Base-by-base conservation (phyloP, 92 coral and sea anemone species). In the Scolanthus callimorphus region DNA sequence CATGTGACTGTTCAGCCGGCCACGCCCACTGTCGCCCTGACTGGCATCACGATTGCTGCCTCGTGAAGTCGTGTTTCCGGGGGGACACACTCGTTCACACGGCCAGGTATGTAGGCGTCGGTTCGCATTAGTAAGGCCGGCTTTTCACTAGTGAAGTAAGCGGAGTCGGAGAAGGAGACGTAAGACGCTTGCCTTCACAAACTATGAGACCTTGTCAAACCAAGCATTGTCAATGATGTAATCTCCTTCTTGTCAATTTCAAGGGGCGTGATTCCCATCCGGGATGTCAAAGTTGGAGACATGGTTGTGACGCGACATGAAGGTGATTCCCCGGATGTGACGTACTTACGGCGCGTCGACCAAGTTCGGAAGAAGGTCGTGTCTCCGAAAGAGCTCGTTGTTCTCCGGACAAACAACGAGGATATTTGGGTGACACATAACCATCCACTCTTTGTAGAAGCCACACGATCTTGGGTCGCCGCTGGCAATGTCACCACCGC, bases 61-160 rank as follows among this genome's bases (percentile, higher is more conserved):
- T 88, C 27, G 57, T 88, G 0, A 88, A 88, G 74, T 88, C 96
- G 4, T 88, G 96, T 46, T 88, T 88, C 63, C 67, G 83, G 11
- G 96, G 96, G 20, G 90, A 88, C 70, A 88, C 96, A 4, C 79
- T 83, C 8, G 96, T 88, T 0, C 90, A 88, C 71, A 88, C 96
- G 9, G 59, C 52, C 8, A 9, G 52, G 52, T 46, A 20, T n/a
- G n/a, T n/a, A n/a, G n/a, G n/a, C n/a, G n/a, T n/a, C n/a, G n/a
- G n/a, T n/a, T n/a, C n/a, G n/a, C n/a, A n/a, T n/a, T n/a, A n/a
- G n/a, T n/a, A n/a, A n/a, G n/a, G n/a, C n/a, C n/a, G n/a, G n/a
- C n/a, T n/a, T n/a, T n/a, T n/a, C n/a, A n/a, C n/a, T n/a, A n/a
- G n/a, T n/a, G n/a, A n/a, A n/a, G n/a, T n/a, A n/a, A n/a, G n/a